Conservation (phyloP, 92 coral and sea anemone genomes). For the Diadumene lineata region DNA sequence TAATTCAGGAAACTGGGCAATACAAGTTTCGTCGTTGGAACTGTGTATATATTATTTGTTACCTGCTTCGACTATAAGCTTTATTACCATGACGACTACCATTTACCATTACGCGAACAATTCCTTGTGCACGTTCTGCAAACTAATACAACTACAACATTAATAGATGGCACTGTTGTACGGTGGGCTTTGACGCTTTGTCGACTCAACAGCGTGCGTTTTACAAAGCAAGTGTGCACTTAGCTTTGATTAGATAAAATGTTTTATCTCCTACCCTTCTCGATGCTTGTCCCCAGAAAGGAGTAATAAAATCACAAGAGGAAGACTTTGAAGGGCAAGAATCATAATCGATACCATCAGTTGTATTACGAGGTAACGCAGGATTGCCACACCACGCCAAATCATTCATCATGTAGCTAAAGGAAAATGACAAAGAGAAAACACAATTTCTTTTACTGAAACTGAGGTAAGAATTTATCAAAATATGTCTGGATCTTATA, state of each 20-base stretch:
- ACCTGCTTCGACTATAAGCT: slow-evolving; percentile 60
- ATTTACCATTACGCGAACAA: slow-evolving; percentile 73
- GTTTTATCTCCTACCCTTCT: slow-evolving; percentile 25
- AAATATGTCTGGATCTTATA: too few relatives aligned
- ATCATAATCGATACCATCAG: slow-evolving; percentile 62
- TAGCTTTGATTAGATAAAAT: too few relatives aligned
- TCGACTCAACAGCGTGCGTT: neutral
- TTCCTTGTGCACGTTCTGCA: slow-evolving; percentile 73
- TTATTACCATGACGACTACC: slow-evolving; percentile 32
- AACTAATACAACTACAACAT: slow-evolving; percentile 30
- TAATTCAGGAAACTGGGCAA: too few relatives aligned
- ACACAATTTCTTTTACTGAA: too few relatives aligned
- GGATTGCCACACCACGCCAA: slow-evolving; percentile 54
- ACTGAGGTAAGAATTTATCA: too few relatives aligned
- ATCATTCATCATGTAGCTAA: slow-evolving; percentile 46
- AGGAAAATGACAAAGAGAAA: neutral
- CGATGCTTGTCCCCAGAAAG: slow-evolving; percentile 66
- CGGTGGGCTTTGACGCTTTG: too few relatives aligned
- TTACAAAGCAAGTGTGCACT: neutral
- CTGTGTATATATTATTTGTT: too few relatives aligned
- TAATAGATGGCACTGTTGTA: too few relatives aligned
- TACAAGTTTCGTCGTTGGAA: too few relatives aligned
- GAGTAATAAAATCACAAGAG: slow-evolving; percentile 32
- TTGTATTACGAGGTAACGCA: slow-evolving; percentile 20
- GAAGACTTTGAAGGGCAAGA: slow-evolving; percentile 34